Conservation (phyloP, 2,797 vertebrate genomes). For the Sebastes minor region DNA sequence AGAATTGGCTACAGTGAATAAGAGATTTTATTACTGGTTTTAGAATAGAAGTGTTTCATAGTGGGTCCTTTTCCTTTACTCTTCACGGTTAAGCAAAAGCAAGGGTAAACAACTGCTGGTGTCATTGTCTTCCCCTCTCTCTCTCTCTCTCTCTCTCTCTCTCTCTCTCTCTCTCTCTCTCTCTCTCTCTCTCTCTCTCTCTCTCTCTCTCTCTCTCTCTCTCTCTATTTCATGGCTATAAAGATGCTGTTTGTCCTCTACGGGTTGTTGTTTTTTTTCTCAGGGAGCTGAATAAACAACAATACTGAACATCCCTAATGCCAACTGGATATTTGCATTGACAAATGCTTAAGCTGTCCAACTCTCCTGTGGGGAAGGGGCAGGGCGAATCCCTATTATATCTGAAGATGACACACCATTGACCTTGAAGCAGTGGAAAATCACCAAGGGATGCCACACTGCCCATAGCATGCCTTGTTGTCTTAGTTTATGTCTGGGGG, state of each 20-base stretch:
- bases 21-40: neutral
- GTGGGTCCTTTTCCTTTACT: neutral
- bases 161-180: neutral
- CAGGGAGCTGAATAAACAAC: constrained; percentile 30
- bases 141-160: neutral
- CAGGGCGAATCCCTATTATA: constrained; percentile 44
- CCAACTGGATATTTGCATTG: constrained; percentile 56
- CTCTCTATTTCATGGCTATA: neutral
- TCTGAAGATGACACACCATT: constrained; percentile 56
- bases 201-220: neutral
- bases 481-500: constrained; percentile 26
- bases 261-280: constrained; percentile 13
- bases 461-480: constrained; percentile 18
- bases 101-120: neutral
- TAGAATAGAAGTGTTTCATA: neutral
- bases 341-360: constrained; percentile 47
- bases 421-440: constrained; percentile 64
- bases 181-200: neutral
- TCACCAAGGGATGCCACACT: constrained; percentile 35
- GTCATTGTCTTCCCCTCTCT: neutral
- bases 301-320: constrained; percentile 10
- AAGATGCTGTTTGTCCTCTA: constrained; percentile 38
- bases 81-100: neutral
- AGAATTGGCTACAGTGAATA: neutral
- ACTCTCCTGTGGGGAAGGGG: constrained; percentile 35